Conservation (phyloP, 2,113 vertebrate genomes). For the Archilochus colubris region DNA sequence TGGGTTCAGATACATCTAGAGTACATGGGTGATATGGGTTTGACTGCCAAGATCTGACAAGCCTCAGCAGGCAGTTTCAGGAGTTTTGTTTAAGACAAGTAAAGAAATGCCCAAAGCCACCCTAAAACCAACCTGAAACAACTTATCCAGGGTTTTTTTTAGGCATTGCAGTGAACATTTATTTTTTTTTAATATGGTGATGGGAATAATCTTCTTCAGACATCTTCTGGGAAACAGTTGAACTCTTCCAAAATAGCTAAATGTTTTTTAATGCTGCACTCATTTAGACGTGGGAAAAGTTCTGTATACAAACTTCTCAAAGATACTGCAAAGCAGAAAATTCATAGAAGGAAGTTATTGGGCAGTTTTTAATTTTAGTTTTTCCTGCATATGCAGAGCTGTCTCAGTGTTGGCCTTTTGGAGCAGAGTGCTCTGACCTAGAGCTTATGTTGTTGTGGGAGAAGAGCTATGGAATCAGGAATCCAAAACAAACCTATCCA, state of each 20-base stretch:
- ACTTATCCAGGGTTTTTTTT: neutral
- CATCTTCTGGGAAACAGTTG: neutral
- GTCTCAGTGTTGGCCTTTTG: neutral
- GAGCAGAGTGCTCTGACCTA: neutral
- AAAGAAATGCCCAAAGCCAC: neutral
- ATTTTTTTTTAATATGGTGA: neutral
- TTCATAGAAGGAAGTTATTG: neutral
- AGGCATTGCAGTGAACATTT: neutral
- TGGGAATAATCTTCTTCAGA: neutral
- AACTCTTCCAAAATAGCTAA: constrained; percentile 19
- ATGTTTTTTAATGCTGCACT: neutral
- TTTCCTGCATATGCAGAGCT: neutral
- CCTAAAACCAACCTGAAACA: neutral
- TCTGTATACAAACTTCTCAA: constrained; percentile 20
- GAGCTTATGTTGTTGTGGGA: neutral
- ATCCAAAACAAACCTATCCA: neutral
- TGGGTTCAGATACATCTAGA: neutral
- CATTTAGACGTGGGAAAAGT: constrained; percentile 14
- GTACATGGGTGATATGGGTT: fast-evolving
- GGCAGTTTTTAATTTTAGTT: neutral
- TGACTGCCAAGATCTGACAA: neutral
- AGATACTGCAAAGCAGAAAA: neutral
- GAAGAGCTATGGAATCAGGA: neutral
- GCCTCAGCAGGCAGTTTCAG: neutral
- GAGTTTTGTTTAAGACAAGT: neutral